Conservation (phyloP, 2,113 vertebrate species). For the Toxotes chatareus region DNA sequence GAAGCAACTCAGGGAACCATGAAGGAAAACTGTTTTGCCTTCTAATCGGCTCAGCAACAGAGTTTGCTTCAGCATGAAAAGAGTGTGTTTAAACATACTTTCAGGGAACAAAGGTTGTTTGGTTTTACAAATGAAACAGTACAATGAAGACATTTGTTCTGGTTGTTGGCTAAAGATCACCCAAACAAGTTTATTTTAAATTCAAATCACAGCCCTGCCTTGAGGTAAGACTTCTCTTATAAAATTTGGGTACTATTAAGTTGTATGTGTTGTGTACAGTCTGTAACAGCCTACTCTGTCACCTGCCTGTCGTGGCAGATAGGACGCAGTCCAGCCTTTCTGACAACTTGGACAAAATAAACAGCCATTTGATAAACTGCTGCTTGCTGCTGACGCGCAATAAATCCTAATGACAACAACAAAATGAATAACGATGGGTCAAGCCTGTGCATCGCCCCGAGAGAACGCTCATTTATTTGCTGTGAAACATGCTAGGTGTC, state of each 20-base stretch:
- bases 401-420: slow-evolving; percentile 39
- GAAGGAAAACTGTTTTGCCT: slow-evolving; percentile 63
- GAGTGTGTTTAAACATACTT: slow-evolving; percentile 17
- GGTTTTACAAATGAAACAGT: slow-evolving; percentile 25
- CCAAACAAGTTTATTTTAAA: background rate
- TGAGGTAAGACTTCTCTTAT: background rate
- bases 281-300: background rate
- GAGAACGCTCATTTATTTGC: slow-evolving; percentile 54
- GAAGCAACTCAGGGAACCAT: slow-evolving; percentile 62
- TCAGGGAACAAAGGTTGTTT: slow-evolving; percentile 33
- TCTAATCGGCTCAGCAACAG: slow-evolving; percentile 43
- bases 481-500: slow-evolving; percentile 29
- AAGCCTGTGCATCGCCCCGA: slow-evolving; percentile 14
- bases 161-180: background rate
- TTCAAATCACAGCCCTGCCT: background rate
- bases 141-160: slow-evolving; percentile 28
- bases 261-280: background rate
- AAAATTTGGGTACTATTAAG: background rate
- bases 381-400: slow-evolving; percentile 24
- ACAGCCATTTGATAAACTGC: slow-evolving; percentile 49
- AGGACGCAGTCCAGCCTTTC: slow-evolving; percentile 6
- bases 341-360: slow-evolving; percentile 55
- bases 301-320: slow-evolving; percentile 16
- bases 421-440: slow-evolving; percentile 42
- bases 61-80: slow-evolving; percentile 8